These are phyloP conservation scores for Pinna nobilis DNA, from an alignment of 1,140 invertebrate species.

Conservation along the genomic window DNA sequence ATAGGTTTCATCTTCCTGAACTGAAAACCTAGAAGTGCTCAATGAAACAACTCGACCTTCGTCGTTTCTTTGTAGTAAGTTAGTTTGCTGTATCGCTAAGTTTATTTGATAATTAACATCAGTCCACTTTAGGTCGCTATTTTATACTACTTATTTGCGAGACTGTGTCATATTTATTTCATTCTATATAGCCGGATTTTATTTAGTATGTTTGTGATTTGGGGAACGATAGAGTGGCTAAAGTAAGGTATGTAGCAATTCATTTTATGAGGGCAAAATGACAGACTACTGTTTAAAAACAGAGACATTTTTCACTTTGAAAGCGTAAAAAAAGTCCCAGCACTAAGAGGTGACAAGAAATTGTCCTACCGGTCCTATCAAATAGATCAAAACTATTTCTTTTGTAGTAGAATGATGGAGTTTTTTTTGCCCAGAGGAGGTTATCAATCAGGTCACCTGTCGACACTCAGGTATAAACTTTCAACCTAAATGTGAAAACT, in stretches of 20 bases:
- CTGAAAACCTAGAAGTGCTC: constrained; percentile 3
- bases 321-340: constrained; percentile 6
- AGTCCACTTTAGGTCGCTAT: background rate
- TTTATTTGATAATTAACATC: constrained; percentile 1
- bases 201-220: background rate
- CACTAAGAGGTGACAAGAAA: background rate
- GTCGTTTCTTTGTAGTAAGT: constrained; percentile 1
- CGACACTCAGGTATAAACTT: constrained; percentile 4
- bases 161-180: background rate
- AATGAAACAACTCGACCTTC: constrained; percentile 6
- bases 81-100: background rate
- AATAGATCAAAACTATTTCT: constrained; percentile 30
- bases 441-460: constrained; percentile 29
- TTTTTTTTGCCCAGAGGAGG: constrained; percentile 33
- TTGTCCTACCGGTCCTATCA: constrained; percentile 23
- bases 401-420: constrained; percentile 36
- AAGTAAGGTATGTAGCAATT: constrained; percentile 2
- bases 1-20: constrained; percentile 21
- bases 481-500: constrained; percentile 7
- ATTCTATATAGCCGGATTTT: constrained; percentile 1
- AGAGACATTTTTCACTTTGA: constrained; percentile 18
- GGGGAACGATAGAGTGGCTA: background rate
- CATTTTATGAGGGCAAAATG: background rate
- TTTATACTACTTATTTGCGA: background rate
- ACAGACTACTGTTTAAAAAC: background rate